These are phyloP conservation scores for Acipenser oxyrinchus DNA, from an alignment of 2,797 vertebrate species.

Conservation along the genomic window DNA sequence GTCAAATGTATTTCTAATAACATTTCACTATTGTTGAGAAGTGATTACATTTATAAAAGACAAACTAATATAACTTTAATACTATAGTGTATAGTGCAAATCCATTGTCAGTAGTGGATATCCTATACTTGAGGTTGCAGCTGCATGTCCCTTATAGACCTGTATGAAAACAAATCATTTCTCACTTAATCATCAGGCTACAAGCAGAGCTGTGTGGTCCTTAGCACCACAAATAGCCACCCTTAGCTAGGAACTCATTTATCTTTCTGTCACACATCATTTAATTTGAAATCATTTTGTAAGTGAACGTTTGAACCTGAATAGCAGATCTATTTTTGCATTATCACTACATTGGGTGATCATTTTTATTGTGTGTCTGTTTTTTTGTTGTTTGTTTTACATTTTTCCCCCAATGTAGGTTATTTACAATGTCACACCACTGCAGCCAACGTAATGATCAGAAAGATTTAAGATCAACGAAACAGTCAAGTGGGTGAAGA, in stretches of 20 bases:
- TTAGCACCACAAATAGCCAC: conserved; percentile 33
- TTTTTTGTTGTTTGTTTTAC: conserved; percentile 1
- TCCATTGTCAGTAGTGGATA: too few species aligned
- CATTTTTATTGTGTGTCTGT: background rate
- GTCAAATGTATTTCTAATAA: too few species aligned
- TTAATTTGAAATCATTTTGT: conserved; percentile 40
- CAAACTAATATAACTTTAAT: too few species aligned
- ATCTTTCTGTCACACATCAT: conserved; percentile 75
- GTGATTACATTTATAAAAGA: too few species aligned
- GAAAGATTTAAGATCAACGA: too few species aligned
- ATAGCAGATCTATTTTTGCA: conserved; percentile 8
- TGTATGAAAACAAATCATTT: conserved; percentile 53
- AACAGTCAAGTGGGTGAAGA: too few species aligned
- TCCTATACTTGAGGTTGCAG: conserved; percentile 45
- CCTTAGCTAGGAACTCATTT: conserved; percentile 68
- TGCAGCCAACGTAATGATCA: too few species aligned
- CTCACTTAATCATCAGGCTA: conserved; percentile 52
- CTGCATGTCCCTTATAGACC: conserved; percentile 48
- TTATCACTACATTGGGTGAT: conserved; percentile 4
- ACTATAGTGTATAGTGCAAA: too few species aligned
- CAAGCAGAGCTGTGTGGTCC: conserved; percentile 79
- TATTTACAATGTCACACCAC: too few species aligned
- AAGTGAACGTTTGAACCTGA: conserved; percentile 8
- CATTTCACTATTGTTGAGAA: too few species aligned
- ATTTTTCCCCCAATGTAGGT: background rate